Conservation (phyloP, 30 jellyfish, hydroid and myxozoan genomes). For the Cassiopea xamachana region DNA sequence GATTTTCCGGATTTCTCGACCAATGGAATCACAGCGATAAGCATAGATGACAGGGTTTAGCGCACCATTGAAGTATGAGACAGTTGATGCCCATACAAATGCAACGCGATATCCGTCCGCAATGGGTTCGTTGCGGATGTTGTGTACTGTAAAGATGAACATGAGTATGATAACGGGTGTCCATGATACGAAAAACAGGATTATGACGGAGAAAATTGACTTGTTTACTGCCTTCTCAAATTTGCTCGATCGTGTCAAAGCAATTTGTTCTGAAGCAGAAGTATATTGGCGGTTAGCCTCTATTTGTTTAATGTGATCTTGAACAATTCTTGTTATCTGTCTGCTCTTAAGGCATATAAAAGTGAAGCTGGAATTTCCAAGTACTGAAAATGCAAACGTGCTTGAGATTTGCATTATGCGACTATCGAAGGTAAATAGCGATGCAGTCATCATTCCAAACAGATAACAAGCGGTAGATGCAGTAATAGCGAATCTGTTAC, state of each 20-base stretch:
- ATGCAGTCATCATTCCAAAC: constrained; percentile 30
- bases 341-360: constrained; percentile 33
- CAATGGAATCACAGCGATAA: constrained; percentile 53
- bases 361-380: constrained; percentile 46
- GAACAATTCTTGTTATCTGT: constrained; percentile 8
- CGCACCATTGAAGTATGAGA: constrained; percentile 69
- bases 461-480: not conserved
- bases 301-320: constrained; percentile 28
- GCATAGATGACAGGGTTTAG: constrained; percentile 66
- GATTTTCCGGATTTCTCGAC: constrained; percentile 40
- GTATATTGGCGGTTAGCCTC: not conserved
- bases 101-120: constrained; percentile 37
- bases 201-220: constrained; percentile 38
- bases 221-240: constrained; percentile 43
- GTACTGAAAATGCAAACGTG: constrained; percentile 21
- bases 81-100: constrained; percentile 34
- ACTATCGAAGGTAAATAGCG: constrained; percentile 14
- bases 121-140: not conserved
- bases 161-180: constrained; percentile 61
- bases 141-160: constrained; percentile 20
- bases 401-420: constrained; percentile 7
- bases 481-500: not conserved
- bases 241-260: not conserved
- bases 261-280: not conserved
- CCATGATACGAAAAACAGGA: constrained; percentile 54